Evolutionary conservation across 2,113 vertebrate species (phyloP).

Genomic region (Calidris pygmaea): DNA sequence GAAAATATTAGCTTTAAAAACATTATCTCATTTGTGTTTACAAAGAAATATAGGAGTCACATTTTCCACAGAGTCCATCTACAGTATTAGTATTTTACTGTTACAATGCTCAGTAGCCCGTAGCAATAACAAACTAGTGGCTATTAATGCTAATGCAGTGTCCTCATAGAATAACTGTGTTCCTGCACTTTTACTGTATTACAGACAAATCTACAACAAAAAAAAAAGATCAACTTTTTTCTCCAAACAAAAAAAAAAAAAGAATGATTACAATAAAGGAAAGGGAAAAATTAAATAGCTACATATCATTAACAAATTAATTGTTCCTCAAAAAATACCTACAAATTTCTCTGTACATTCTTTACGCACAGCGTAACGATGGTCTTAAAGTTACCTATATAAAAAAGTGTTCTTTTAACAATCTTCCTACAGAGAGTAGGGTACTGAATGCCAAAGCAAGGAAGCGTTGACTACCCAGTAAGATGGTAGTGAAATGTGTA

Average conservation of each 20-base stretch:
- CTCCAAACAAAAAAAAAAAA: constrained; percentile 81
- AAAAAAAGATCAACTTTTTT: constrained; percentile 99
- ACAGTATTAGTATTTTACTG: constrained; percentile 72
- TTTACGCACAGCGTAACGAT: constrained; percentile 99
- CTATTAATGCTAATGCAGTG: constrained; percentile 86
- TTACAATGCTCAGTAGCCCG: constrained; percentile 82
- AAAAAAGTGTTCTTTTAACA: constrained; percentile 88
- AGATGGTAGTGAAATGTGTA: constrained; percentile 83
- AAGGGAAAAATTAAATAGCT: constrained; percentile 99
- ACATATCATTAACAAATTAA: constrained; percentile 99
- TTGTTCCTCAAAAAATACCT: constrained; percentile 99
- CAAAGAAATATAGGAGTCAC: constrained; percentile 65
- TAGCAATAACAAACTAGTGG: constrained; percentile 89
- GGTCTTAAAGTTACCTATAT: constrained; percentile 99
- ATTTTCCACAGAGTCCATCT: constrained; percentile 73
- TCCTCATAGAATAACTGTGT: constrained; percentile 92
- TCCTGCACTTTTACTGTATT: constrained; percentile 91
- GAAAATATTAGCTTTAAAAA: constrained; percentile 60
- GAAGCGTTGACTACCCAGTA: constrained; percentile 82
- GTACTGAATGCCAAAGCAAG: constrained; percentile 85
- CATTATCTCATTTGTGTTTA: constrained; percentile 51
- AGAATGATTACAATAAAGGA: constrained; percentile 95
- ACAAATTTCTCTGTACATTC: constrained; percentile 99
- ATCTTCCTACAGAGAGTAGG: constrained; percentile 92
- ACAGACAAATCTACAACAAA: constrained; percentile 86